These are phyloP conservation scores for Umimayanthus kanabou DNA, from an alignment of 92 coral and sea anemone genomes.

Conservation along the genomic window DNA sequence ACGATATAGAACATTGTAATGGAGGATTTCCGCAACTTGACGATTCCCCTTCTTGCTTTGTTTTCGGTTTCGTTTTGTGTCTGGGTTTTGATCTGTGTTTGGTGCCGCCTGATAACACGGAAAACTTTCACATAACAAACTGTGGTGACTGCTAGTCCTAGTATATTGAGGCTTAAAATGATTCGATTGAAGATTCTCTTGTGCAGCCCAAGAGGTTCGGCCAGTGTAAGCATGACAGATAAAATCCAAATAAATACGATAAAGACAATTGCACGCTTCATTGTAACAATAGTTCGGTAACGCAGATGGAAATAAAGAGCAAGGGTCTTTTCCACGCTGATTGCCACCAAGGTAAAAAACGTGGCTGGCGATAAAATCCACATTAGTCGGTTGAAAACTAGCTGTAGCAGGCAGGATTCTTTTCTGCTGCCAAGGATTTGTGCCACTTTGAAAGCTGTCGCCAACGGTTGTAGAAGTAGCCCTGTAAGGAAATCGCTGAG, in stretches of 20 bases:
- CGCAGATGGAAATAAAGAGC: conserved; percentile 60
- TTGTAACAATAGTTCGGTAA: conserved; percentile 44
- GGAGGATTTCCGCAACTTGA: conserved; percentile 69
- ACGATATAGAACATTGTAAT: conserved; percentile 67
- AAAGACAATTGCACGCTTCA: conserved; percentile 22
- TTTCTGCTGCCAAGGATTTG: background rate
- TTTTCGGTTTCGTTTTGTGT: conserved; percentile 15
- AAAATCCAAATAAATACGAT: conserved; percentile 38
- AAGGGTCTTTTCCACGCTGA: conserved; percentile 52
- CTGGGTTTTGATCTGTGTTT: conserved; percentile 48
- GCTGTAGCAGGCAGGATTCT: background rate
- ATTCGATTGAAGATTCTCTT: conserved; percentile 36
- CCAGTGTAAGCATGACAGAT: background rate
- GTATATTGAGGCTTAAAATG: conserved; percentile 30
- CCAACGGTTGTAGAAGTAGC: conserved; percentile 22
- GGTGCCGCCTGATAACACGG: conserved; percentile 64
- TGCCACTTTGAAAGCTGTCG: conserved; percentile 5
- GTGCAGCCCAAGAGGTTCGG: conserved; percentile 12
- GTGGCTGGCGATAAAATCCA: conserved; percentile 22
- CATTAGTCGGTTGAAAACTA: conserved; percentile 25
- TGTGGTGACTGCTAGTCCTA: conserved; percentile 44
- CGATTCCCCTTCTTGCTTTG: background rate
- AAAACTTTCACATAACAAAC: conserved; percentile 59
- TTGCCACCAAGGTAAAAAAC: conserved; percentile 44
- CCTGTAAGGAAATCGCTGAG: conserved; percentile 29